A percentile compares a stretch with the other conserved stretches of the same genome.
Conservation (phyloP, 53 echinoderm and acorn worm genomes). For the Temnopleurus reevesii region DNA sequence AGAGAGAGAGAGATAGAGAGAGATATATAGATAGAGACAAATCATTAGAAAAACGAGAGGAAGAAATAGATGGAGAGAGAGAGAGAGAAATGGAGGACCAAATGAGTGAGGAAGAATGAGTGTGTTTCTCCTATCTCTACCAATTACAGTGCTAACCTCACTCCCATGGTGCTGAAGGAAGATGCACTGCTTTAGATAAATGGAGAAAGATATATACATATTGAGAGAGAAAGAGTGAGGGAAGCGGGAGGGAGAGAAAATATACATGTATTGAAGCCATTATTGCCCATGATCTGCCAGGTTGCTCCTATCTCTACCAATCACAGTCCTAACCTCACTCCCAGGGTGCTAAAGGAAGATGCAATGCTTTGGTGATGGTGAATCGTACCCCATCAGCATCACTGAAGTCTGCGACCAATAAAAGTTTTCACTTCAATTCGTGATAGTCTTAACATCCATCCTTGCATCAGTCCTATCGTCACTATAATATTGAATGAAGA, state of each 20-base stretch:
- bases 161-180: neutral
- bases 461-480: neutral
- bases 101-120: neutral
- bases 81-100: neutral
- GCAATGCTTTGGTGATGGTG: neutral
- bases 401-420: too few relatives aligned
- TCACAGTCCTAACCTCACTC: slow-evolving; percentile 23
- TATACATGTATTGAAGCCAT: neutral
- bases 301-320: slow-evolving; percentile 33
- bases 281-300: slow-evolving; percentile 23
- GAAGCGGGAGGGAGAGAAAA: neutral
- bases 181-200: neutral
- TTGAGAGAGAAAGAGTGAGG: neutral
- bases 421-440: neutral
- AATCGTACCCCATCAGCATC: neutral
- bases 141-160: neutral
- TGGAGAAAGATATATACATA: neutral
- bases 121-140: neutral
- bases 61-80: neutral
- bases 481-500: too few relatives aligned
- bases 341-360: neutral
- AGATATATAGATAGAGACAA: neutral
- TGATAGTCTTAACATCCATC: neutral
- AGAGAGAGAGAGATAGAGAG: neutral
- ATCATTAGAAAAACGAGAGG: neutral